phyloP scores from a whole-genome alignment of 2,797 vertebrate species.

The Coccyzus lansbergi region DNA sequence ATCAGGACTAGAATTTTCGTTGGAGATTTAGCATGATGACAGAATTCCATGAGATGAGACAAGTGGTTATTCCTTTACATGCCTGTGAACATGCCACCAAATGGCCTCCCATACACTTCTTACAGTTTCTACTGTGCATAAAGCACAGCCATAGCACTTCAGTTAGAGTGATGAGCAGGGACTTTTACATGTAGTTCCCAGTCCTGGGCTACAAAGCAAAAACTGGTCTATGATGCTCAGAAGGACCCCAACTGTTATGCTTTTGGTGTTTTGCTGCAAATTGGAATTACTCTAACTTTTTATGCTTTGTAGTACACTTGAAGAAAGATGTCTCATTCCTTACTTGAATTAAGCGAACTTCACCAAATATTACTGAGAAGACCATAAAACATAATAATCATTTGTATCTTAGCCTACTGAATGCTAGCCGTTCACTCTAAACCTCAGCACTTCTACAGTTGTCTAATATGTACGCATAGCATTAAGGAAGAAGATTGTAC shows the following conservation, averaged over 20 bases:
- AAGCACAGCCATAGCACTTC: not conserved
- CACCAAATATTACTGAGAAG: not conserved
- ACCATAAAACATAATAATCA: not conserved
- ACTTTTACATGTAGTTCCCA: not conserved
- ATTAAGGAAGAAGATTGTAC: not conserved
- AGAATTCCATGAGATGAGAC: not conserved
- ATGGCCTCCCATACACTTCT: not conserved
- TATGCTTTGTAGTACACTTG: not conserved
- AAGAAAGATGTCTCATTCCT: not conserved
- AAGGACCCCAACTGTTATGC: not conserved
- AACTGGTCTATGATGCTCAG: not conserved
- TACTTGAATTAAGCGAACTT: not conserved
- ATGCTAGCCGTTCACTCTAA: not conserved
- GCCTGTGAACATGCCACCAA: not conserved
- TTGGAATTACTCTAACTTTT: not conserved
- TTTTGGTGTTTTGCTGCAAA: not conserved
- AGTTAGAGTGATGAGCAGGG: not conserved
- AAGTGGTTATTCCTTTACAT: not conserved
- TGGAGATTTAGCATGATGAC: not conserved
- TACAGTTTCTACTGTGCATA: rapidly evolving
- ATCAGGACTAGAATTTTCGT: not conserved
- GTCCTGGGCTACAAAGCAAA: not conserved
- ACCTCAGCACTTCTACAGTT: not conserved
- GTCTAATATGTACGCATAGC: not conserved
- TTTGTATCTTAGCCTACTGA: not conserved